Evolutionary conservation across 2,797 vertebrate genomes (phyloP).

Genomic region (Acropternis orthonyx): DNA sequence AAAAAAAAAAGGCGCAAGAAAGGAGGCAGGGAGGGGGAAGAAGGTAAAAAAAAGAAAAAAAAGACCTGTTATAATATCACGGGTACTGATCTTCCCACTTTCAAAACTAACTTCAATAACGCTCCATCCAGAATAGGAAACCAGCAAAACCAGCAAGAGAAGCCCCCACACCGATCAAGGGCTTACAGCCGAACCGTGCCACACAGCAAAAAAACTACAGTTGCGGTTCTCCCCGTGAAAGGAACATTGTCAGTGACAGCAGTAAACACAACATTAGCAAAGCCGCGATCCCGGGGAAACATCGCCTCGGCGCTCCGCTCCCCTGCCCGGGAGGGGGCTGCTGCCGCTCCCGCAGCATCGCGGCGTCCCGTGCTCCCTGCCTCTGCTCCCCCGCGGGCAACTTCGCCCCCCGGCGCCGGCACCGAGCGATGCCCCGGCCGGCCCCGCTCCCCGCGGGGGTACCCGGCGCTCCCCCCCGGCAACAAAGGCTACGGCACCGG

Average conservation of each 20-base stretch:
- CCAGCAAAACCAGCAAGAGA: background rate
- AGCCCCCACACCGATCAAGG: background rate
- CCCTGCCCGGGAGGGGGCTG: background rate
- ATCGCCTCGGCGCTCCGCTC: background rate
- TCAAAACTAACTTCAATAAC: constrained; percentile 47
- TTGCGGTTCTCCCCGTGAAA: background rate
- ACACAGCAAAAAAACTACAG: background rate
- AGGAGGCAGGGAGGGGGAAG: accelerated
- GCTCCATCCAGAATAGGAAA: background rate
- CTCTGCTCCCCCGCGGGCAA: background rate
- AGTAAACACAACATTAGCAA: background rate
- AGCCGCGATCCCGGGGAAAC: background rate
- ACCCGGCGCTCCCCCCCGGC: too few species aligned
- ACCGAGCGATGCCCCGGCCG: too few species aligned
- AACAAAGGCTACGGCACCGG: too few species aligned
- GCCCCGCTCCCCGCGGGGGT: too few species aligned
- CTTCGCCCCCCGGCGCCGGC: background rate
- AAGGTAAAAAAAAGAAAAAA: background rate
- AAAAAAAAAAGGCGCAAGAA: too few species aligned
- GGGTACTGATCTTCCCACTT: background rate
- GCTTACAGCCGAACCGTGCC: background rate
- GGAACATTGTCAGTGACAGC: background rate
- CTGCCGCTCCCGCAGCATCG: background rate
- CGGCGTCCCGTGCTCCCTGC: background rate
- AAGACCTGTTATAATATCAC: background rate